Evolutionary conservation across 2,888 invertebrate genomes (phyloP).

Genomic region (Eupithecia inturbata): DNA sequence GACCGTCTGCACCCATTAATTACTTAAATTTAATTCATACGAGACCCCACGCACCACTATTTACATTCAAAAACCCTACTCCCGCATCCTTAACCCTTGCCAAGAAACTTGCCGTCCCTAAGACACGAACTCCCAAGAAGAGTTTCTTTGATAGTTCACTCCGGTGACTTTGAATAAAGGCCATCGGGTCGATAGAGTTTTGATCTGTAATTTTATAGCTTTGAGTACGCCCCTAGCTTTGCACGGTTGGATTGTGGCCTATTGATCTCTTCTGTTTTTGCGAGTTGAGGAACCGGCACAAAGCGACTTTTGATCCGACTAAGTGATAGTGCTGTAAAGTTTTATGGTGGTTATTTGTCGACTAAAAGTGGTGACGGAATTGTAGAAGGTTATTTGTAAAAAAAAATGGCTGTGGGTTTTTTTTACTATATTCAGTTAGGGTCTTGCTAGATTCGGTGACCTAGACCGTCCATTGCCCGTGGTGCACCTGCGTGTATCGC

Average conservation of each 20-base stretch:
- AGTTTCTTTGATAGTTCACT: slow-evolving; percentile 84
- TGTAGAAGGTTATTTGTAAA: background rate
- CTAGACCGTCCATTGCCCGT: background rate
- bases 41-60: slow-evolving; percentile 76
- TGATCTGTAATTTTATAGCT: slow-evolving; percentile 85
- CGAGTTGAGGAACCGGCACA: slow-evolving; percentile 54
- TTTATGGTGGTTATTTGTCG: slow-evolving; percentile 12
- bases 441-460: background rate
- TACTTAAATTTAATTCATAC: slow-evolving; percentile 84
- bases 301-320: slow-evolving; percentile 38
- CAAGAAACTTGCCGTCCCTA: slow-evolving; percentile 79
- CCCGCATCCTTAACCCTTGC: slow-evolving; percentile 74
- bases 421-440: background rate
- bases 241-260: slow-evolving; percentile 72
- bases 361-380: background rate
- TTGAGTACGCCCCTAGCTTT: slow-evolving; percentile 74
- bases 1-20: slow-evolving; percentile 73
- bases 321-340: slow-evolving; percentile 21
- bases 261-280: slow-evolving; percentile 76
- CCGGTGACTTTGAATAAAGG: slow-evolving; percentile 79
- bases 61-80: slow-evolving; percentile 81
- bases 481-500: background rate
- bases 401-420: background rate
- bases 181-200: slow-evolving; percentile 81
- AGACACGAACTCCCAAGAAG: slow-evolving; percentile 82